Evolutionary conservation across 92 coral and sea anemone genomes (phyloP).

Genomic region (Palythoa grandiflora): DNA sequence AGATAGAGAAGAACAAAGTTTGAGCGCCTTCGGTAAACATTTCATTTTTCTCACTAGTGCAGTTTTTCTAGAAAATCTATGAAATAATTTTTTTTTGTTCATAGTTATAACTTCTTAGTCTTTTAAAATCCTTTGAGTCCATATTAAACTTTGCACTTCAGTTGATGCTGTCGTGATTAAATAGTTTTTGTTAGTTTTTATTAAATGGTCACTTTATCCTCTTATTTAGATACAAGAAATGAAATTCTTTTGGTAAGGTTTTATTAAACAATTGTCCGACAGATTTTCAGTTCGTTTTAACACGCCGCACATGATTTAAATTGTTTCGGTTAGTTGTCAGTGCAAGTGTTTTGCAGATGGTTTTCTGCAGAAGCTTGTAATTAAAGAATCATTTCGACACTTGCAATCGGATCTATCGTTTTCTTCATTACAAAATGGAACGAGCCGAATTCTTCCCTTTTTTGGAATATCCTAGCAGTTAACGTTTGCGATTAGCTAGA

Average conservation of each 20-base stretch:
- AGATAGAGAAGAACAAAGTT: background rate
- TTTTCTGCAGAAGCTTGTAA: background rate
- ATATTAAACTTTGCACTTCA: background rate
- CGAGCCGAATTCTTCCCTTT: background rate
- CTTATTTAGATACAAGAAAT: background rate
- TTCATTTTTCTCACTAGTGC: background rate
- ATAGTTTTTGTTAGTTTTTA: background rate
- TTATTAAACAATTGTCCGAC: background rate
- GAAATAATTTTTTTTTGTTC: background rate
- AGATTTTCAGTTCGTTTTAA: background rate
- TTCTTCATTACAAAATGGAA: background rate
- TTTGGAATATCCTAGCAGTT: background rate
- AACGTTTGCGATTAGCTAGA: slow-evolving; percentile 17
- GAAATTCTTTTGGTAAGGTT: background rate
- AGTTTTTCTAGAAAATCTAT: background rate
- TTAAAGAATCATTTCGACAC: slow-evolving; percentile 2
- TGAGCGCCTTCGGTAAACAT: background rate
- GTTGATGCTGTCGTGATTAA: background rate
- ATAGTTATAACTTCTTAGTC: background rate
- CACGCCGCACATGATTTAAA: background rate
- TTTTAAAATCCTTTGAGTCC: background rate
- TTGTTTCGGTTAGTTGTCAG: background rate
- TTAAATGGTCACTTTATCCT: background rate
- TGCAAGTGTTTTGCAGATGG: background rate
- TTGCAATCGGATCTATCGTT: background rate